Conservation (phyloP, 2,797 vertebrate species). For the Apodemus agrarius region DNA sequence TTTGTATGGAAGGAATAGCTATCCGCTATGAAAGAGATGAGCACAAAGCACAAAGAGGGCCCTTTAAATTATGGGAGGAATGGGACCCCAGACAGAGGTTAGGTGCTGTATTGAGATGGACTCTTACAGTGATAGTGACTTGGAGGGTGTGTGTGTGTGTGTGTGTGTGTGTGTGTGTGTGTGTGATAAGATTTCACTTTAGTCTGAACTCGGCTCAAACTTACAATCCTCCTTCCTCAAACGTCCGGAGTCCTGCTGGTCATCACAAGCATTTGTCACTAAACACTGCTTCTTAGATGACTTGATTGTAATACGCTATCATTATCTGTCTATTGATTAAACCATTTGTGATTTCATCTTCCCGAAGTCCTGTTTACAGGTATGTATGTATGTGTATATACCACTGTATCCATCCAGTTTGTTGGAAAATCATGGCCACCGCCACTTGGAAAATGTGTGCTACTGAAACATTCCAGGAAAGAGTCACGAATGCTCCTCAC, state of each 20-base stretch:
- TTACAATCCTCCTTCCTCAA: neutral
- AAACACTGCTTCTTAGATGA: neutral
- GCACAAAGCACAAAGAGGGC: fast-evolving
- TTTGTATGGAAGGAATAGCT: neutral
- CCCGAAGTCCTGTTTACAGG: neutral
- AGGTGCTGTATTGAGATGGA: neutral
- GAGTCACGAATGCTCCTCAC: neutral
- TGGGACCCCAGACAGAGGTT: neutral
- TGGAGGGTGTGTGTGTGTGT: neutral
- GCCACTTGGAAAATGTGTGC: neutral
- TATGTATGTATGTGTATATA: neutral
- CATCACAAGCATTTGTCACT: neutral
- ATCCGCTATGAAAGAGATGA: neutral
- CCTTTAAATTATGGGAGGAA: neutral
- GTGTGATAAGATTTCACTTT: neutral
- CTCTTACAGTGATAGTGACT: neutral
- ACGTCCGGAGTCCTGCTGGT: neutral
- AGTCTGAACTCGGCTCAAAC: neutral
- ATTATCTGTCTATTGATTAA: neutral
- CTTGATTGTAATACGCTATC: neutral
- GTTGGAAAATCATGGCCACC: neutral
- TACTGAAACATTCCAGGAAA: neutral
- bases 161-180: neutral
- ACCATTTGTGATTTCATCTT: neutral
- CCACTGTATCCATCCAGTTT: neutral